phyloP scores from a whole-genome alignment of 2,797 vertebrate genomes.

The Sylvia borin region DNA sequence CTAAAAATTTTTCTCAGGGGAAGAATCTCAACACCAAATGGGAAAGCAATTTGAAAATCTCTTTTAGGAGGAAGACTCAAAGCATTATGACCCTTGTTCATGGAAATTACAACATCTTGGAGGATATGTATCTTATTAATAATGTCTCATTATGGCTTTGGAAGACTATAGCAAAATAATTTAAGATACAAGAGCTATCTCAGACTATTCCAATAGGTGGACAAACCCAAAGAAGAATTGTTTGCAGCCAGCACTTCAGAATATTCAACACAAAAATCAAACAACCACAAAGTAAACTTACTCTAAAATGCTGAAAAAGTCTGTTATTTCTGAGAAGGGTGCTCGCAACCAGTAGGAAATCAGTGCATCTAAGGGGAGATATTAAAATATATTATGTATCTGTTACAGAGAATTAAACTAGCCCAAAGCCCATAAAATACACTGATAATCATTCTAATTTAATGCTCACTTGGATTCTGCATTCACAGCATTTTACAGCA shows the following conservation, averaged over 20 bases:
- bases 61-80: neutral
- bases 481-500: neutral
- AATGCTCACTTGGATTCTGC: neutral
- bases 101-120: neutral
- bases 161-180: neutral
- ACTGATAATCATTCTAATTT: neutral
- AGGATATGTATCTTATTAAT: neutral
- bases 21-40: neutral
- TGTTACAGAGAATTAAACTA: neutral
- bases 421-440: neutral
- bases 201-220: neutral
- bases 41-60: neutral
- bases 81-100: neutral
- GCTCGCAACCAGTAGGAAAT: conserved; percentile 97
- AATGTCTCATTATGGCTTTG: neutral
- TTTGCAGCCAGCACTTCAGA: neutral
- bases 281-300: conserved; percentile 76
- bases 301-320: conserved; percentile 99
- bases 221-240: neutral
- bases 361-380: conserved; percentile 85
- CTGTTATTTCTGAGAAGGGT: conserved; percentile 92
- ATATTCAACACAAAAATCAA: neutral
- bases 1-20: neutral
- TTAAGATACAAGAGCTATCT: neutral
- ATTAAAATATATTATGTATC: neutral